These are phyloP conservation scores for Tupaia chinensis DNA, from an alignment of 2,113 vertebrate species.

Conservation along the genomic window DNA sequence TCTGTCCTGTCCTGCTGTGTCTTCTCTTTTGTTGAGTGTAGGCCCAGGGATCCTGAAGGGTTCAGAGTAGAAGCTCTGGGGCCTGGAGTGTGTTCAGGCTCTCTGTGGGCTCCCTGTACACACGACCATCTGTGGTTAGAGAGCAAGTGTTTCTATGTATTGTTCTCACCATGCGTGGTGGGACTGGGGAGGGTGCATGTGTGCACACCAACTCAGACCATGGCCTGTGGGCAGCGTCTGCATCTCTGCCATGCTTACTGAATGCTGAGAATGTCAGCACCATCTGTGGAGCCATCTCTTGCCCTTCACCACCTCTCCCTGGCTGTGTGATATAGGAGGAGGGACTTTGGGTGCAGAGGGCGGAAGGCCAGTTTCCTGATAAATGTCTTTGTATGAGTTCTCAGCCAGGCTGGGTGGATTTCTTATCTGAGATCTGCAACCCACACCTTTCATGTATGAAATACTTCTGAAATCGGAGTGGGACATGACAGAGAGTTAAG, in stretches of 20 bases:
- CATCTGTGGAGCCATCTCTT: neutral
- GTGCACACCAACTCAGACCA: neutral
- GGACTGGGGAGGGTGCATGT: neutral
- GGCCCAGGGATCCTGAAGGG: neutral
- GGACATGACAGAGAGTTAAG: neutral
- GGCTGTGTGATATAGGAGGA: neutral
- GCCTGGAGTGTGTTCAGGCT: neutral
- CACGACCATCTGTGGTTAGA: accelerated
- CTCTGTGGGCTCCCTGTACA: neutral
- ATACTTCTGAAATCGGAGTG: neutral
- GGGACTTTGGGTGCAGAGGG: neutral
- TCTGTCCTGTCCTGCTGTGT: neutral
- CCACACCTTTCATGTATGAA: neutral
- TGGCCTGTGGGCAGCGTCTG: neutral
- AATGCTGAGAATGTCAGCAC: neutral
- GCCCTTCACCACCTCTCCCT: neutral
- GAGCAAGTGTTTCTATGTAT: neutral
- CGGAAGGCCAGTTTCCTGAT: accelerated
- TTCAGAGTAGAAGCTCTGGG: neutral
- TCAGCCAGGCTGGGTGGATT: neutral
- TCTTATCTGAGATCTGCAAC: neutral
- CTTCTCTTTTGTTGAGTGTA: neutral
- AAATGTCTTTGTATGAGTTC: neutral
- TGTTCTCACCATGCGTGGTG: neutral
- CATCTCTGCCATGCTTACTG: too few species aligned